These are phyloP conservation scores for Drosophila kepulauana DNA, from an alignment of 1,140 invertebrate species.

Conservation along the genomic window DNA sequence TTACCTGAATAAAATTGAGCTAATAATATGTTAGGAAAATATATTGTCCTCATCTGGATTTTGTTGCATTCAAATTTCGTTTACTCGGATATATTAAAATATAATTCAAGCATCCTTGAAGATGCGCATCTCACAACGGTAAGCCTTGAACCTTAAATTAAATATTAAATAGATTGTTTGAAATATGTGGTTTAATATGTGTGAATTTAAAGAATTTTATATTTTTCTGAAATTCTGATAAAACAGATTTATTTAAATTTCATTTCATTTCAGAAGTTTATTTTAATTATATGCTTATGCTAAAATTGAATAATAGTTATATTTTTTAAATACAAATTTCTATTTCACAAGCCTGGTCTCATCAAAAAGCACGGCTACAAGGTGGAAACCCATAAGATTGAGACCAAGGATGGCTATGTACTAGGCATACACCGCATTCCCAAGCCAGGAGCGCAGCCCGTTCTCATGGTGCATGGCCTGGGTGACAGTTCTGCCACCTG, in stretches of 20 bases:
- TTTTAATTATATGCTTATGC: no score
- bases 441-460: conserved; percentile 75
- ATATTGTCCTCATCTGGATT: conserved; percentile 21
- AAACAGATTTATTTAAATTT: no score
- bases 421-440: conserved; percentile 85
- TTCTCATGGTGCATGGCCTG: conserved; percentile 89
- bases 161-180: not conserved
- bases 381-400: conserved; percentile 85
- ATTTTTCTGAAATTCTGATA: no score
- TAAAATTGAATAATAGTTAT: not conserved
- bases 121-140: conserved; percentile 37
- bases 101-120: conserved; percentile 28
- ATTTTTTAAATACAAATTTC: conserved; percentile 35
- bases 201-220: no score
- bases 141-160: not conserved
- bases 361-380: conserved; percentile 87
- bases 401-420: conserved; percentile 86
- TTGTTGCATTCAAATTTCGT: conserved; percentile 21
- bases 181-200: no score
- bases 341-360: conserved; percentile 45
- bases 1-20: not conserved
- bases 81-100: conserved; percentile 9
- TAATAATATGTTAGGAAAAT: conserved; percentile 23
- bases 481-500: conserved; percentile 86
- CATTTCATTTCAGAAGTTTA: no score